A percentile compares a stretch with the other conserved stretches of the same genome.
Conservation (phyloP, 2,797 vertebrate species). For the Acanthiza pusilla region DNA sequence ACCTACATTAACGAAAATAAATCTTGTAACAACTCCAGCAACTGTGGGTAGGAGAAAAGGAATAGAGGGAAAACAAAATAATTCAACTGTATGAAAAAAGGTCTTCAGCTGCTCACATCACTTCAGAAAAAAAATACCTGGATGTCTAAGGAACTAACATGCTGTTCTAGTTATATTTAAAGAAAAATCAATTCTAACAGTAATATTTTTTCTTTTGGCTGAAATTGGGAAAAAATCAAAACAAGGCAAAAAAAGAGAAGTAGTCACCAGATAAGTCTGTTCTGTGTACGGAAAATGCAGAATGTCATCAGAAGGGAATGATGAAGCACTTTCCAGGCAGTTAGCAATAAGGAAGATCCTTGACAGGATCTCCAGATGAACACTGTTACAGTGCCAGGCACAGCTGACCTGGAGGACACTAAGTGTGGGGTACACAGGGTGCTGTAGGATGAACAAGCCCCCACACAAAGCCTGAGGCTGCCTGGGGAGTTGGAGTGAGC, state of each 20-base stretch:
- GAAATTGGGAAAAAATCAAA: not conserved
- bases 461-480: not conserved
- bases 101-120: not conserved
- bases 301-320: not conserved
- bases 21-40: not conserved
- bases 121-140: not conserved
- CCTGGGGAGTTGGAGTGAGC: not conserved
- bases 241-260: not conserved
- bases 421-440: not conserved
- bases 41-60: not conserved
- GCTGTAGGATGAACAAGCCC: not conserved
- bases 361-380: not conserved
- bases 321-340: conserved; percentile 24
- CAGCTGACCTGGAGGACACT: not conserved
- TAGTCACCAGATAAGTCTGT: not conserved
- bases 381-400: not conserved
- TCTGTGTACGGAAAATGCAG: not conserved
- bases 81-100: not conserved
- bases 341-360: not conserved
- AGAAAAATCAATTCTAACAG: not conserved
- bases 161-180: not conserved
- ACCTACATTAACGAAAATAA: not conserved
- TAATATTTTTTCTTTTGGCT: not conserved
- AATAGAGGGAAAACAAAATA: not conserved
- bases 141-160: not conserved